A percentile compares a stretch with the other conserved stretches of the same genome.
phyloP scores from a whole-genome alignment of 2,113 vertebrate genomes.

The Lycaon pictus region DNA sequence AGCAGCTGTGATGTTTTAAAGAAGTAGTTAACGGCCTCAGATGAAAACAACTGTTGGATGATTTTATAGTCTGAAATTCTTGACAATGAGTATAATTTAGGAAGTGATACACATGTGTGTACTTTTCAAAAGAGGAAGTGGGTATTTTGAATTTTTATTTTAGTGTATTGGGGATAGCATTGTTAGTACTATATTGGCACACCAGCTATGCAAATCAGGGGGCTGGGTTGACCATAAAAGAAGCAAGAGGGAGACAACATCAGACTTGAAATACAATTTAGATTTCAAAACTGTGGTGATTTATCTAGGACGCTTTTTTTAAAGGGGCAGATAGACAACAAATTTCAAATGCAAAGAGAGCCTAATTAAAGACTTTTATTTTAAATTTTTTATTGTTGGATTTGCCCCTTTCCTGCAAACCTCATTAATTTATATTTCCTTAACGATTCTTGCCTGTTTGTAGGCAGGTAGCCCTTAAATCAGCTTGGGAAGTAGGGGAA shows the following conservation, averaged over 20 bases:
- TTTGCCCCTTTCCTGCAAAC: not conserved
- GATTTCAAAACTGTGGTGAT: conserved; percentile 6
- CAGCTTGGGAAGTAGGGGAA: not conserved
- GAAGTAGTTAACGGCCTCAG: not conserved
- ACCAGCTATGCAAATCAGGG: conserved; percentile 74
- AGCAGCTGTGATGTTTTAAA: not conserved
- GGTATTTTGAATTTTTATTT: conserved; percentile 57
- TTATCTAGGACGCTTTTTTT: not conserved
- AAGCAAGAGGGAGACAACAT: conserved; percentile 16
- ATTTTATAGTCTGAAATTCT: conserved; percentile 37
- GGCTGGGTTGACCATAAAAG: conserved; percentile 48
- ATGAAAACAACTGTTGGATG: not conserved
- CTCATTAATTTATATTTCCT: not conserved
- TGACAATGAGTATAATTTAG: conserved; percentile 53
- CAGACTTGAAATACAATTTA: not conserved
- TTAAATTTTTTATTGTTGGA: not conserved
- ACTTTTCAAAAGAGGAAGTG: conserved; percentile 75
- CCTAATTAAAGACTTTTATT: not conserved
- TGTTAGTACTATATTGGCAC: conserved; percentile 29
- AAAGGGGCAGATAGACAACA: not conserved
- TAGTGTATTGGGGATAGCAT: conserved; percentile 16
- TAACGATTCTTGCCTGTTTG: not conserved
- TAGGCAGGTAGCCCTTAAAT: not conserved
- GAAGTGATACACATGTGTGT: conserved; percentile 73
- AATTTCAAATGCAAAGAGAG: not conserved